Evolutionary conservation across 2,888 invertebrate genomes (phyloP).

Genomic region (Agrochola lychnidis): DNA sequence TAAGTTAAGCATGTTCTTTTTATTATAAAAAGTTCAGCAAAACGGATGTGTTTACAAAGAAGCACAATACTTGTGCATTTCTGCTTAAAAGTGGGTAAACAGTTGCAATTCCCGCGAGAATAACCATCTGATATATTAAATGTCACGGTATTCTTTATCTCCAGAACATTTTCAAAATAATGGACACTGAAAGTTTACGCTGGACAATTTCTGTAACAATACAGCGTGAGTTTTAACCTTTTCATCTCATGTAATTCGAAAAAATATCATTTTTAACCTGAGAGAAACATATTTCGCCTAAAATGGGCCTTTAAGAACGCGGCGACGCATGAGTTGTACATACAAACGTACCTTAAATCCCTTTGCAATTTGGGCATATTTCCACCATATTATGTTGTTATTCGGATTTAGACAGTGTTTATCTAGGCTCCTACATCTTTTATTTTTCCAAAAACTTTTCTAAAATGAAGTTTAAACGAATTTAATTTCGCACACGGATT

Average conservation of each 20-base stretch:
- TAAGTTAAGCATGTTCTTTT: constrained; percentile 2
- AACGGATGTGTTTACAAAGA: constrained; percentile 15
- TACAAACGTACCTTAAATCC: too few species aligned
- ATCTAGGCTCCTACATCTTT: too few species aligned
- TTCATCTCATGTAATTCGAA: not conserved
- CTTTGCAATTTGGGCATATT: too few species aligned
- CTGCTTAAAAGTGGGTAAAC: constrained; percentile 45
- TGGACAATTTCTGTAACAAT: constrained; percentile 20
- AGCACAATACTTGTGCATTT: constrained; percentile 41
- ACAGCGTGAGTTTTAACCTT: not conserved
- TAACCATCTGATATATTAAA: constrained; percentile 54
- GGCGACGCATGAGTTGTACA: too few species aligned
- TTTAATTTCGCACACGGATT: too few species aligned
- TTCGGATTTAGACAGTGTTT: too few species aligned
- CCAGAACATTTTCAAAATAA: constrained; percentile 48
- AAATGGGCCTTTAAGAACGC: too few species aligned
- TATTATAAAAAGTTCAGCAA: constrained; percentile 7
- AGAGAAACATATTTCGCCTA: not conserved
- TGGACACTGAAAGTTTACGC: constrained; percentile 33
- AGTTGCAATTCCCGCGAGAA: constrained; percentile 49
- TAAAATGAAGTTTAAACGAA: too few species aligned
- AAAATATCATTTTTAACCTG: not conserved
- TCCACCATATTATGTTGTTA: too few species aligned
- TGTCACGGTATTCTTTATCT: constrained; percentile 53
- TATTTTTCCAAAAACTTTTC: too few species aligned